A percentile compares a stretch with the other conserved stretches of the same genome.
Evolutionary conservation across 2,888 invertebrate species (phyloP).

Genomic region (Unio pictorum): DNA sequence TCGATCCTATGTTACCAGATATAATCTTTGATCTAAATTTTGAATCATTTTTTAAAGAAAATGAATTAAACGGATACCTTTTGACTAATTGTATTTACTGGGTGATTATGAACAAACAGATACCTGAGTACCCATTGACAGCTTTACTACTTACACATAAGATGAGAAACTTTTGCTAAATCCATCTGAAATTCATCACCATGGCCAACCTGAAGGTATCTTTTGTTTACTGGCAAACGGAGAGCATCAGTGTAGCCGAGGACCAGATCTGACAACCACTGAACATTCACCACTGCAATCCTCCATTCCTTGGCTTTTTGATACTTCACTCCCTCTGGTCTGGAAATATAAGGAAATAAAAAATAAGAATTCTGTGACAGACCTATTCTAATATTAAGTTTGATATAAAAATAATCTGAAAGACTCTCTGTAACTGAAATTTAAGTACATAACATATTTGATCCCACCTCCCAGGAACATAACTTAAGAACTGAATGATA

Average conservation of each 20-base stretch:
- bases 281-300: conserved; percentile 90
- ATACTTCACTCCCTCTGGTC: conserved; percentile 90
- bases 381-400: too few species aligned
- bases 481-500: too few species aligned
- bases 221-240: conserved; percentile 63
- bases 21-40: too few species aligned
- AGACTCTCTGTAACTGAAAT: too few species aligned
- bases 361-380: not conserved
- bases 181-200: conserved; percentile 74
- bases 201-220: conserved; percentile 89
- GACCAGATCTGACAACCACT: conserved; percentile 93
- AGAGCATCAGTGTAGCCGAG: conserved; percentile 89
- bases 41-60: too few species aligned
- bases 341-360: conserved; percentile 64
- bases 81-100: not conserved
- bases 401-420: too few species aligned
- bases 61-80: too few species aligned
- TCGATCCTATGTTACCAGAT: too few species aligned
- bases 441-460: too few species aligned
- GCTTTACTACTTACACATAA: conserved; percentile 84
- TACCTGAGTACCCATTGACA: not conserved
- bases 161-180: conserved; percentile 81
- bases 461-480: too few species aligned
- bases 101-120: not conserved
- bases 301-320: conserved; percentile 93